Percentiles rank a stretch among this genome's conserved stretches.
phyloP scores from a whole-genome alignment of 2,797 vertebrate species.

The Thamnophis elegans region DNA sequence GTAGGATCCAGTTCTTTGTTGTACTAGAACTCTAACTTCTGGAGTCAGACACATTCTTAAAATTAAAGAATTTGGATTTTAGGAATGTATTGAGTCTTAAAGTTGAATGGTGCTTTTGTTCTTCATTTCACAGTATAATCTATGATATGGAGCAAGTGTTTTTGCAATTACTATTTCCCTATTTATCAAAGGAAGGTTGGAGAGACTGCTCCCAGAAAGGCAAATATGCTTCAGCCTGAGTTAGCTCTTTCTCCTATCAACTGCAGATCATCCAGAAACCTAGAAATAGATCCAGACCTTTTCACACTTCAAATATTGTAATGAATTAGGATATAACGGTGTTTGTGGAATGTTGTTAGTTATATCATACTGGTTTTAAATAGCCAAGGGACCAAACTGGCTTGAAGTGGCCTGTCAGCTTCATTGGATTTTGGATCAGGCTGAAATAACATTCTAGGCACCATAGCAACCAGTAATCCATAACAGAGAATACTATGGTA shows the following conservation, averaged over 20 bases:
- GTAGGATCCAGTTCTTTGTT: not conserved
- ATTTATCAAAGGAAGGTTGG: not conserved
- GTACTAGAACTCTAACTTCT: not conserved
- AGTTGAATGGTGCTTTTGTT: not conserved
- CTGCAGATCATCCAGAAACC: not conserved
- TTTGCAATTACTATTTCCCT: not conserved
- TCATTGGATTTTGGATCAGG: not conserved
- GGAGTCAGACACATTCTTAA: not conserved
- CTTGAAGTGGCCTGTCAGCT: not conserved
- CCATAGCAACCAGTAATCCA: constrained; percentile 27
- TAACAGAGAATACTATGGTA: constrained; percentile 47
- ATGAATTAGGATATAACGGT: not conserved
- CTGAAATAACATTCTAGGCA: constrained; percentile 35
- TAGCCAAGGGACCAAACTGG: not conserved
- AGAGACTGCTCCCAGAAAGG: not conserved
- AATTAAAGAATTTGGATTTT: not conserved
- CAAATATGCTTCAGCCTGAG: not conserved
- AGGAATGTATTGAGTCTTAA: not conserved
- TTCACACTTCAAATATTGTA: not conserved
- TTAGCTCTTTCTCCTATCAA: not conserved
- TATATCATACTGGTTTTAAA: not conserved
- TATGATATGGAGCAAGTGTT: not conserved
- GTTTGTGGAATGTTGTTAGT: not conserved
- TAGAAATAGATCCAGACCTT: not conserved
- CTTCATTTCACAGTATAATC: not conserved